Evolutionary conservation across 2,797 vertebrate genomes (phyloP), one percentile per base, ranked within the genome.

Genomic region (Chrysocyon brachyurus): DNA sequence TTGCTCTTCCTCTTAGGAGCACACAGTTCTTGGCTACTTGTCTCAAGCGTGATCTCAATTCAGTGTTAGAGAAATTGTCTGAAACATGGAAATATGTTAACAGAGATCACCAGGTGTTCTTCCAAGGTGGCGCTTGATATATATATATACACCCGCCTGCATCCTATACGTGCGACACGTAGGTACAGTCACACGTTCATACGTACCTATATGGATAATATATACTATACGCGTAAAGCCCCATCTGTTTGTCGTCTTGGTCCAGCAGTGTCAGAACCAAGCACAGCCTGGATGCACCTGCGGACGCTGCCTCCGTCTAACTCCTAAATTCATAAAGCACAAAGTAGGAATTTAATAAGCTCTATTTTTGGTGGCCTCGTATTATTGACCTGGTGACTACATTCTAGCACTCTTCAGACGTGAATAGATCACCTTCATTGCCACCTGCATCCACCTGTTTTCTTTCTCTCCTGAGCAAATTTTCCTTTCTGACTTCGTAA

Each of bases 101-200:
- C 24, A 78, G 24, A 10, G 12, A 31, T 31, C 31, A 59, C 12
- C 15, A 28, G 33, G 11, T 59, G 33, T n/a, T 31, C 12, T 17
- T 68, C 24, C 36, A 31, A 2, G 4, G 36, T 3, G 8, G 9
- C 2, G 0, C 16, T n/a, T 26, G 72, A 24, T 8, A 9, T 6
- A 31, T 6, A 64, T 7, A 46, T 2, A 11, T 3, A 11, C 46
- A 52, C 7, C 15, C 4, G 11, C 16, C 0, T 12, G 26, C 46
- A 19, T 22, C 52, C 17, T 1, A 0, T 15, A 24, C 1, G 3
- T 33, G 7, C 7, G 19, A 56, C 31, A 6, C 31, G 0, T 10
- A 46, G 59, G 59, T n/a, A 5, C 3, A 49, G 12, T 1, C 52
- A 22, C 40, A 14, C 21, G 1, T 33, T 16, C 46, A 15, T 3